Evolutionary conservation across 2,797 vertebrate genomes (phyloP), one percentile per base, ranked within the genome.

Genomic region (Tinamus major): DNA sequence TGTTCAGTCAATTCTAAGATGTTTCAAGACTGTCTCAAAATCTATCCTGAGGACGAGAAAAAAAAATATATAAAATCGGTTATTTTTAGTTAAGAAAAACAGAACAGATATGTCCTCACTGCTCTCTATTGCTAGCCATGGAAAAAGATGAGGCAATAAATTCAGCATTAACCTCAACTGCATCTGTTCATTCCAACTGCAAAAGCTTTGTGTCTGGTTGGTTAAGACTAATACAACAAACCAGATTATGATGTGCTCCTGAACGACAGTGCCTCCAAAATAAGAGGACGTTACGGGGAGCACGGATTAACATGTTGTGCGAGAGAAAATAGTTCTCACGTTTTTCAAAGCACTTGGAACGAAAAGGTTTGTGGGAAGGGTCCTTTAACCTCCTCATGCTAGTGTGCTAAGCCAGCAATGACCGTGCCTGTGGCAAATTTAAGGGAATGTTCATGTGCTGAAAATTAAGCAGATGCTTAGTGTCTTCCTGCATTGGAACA

Each of bases 1-100:
- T 94, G 58, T 80, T 94, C 69, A 89, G 58, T 62, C 83, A 72
- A 8, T 63, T 88, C 92, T 81, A 68, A 63, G 69, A 70, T 77
- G 35, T 49, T 85, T 95, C 67, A 82, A 80, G 44, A 68, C 62
- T 51, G 29, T 64, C 81, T 85, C 84, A 85, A 77, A 51, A n/a
- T 35, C 48, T 79, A 75, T 55, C 49, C 58, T 87, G 8, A 37
- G 62, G 79, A 94, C 65, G 24, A 68, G 69, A 84, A 82, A 69
- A 27, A 48, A 46, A 18, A 8, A 55, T 76, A 56, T 9, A 55
- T 76, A 56, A 87, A 80, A 94, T n/a, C 20, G n/a, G 69, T 51
- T 80, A 62, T 83, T 89, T 89, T 85, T 85, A 78, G 61, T 78
- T 84, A 75, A 77, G 64, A 70, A 77, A 91, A 83, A 18, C 58